These are phyloP conservation scores for Ischnus inquisitorius DNA, from an alignment of 2,888 invertebrate genomes.

Conservation along the genomic window DNA sequence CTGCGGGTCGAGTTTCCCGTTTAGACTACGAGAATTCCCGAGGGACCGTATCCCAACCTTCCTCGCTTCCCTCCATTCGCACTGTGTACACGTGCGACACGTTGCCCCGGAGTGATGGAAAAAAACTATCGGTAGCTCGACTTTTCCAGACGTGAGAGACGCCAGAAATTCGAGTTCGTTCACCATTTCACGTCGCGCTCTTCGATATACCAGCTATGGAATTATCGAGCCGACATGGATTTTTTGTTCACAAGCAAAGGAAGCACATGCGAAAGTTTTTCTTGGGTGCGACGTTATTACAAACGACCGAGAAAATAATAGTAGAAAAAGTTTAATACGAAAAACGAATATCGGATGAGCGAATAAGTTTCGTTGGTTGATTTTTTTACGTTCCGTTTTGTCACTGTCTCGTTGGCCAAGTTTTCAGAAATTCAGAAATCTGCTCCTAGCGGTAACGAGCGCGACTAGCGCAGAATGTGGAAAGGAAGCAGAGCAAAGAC, in stretches of 20 bases:
- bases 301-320: no score
- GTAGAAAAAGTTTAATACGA: no score
- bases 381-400: background rate
- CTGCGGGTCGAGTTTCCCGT: conserved; percentile 34
- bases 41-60: conserved; percentile 37
- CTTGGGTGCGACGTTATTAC: no score
- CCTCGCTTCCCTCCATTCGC: background rate
- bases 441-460: conserved; percentile 9
- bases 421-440: conserved; percentile 6
- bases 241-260: background rate
- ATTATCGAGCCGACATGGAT: background rate
- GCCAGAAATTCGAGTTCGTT: background rate
- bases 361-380: background rate
- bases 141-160: background rate
- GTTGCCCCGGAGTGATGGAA: conserved; percentile 16
- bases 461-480: conserved; percentile 31
- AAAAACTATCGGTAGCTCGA: conserved; percentile 28
- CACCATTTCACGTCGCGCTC: background rate
- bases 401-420: background rate
- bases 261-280: background rate
- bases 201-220: background rate
- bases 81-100: conserved; percentile 20
- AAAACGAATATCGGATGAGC: no score
- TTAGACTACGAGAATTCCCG: conserved; percentile 22
- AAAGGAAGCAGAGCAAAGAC: conserved; percentile 22